Evolutionary conservation across 2,888 invertebrate species (phyloP).

Genomic region (Caenorhabditis sp.): DNA sequence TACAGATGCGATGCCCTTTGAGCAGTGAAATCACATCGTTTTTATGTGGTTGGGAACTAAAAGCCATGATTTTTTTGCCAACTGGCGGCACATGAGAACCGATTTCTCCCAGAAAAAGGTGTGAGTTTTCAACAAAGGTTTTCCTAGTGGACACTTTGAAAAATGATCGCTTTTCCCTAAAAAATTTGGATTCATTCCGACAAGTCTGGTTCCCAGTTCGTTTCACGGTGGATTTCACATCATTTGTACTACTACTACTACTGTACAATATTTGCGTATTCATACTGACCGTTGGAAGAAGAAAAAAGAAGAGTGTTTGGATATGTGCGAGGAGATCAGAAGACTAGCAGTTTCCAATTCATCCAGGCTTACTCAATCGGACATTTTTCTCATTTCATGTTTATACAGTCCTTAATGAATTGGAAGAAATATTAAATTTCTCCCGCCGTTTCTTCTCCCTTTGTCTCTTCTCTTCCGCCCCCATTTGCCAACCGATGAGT

Average conservation of each 20-base stretch:
- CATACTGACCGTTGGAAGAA: not conserved
- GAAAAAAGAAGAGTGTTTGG: not conserved
- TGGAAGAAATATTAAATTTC: conserved; percentile 24
- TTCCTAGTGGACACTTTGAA: no score
- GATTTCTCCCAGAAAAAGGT: no score
- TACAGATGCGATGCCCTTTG: not conserved
- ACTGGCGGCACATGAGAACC: no score
- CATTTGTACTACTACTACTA: no score
- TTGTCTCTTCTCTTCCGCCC: not conserved
- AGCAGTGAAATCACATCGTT: not conserved
- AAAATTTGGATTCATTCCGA: not conserved
- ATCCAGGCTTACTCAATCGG: no score
- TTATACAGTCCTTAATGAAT: no score
- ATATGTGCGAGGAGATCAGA: no score
- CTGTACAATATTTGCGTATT: not conserved
- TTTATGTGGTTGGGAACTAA: not conserved
- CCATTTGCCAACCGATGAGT: conserved; percentile 18
- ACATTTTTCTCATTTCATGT: no score
- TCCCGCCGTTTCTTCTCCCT: not conserved
- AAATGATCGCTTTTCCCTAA: not conserved
- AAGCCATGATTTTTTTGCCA: not conserved
- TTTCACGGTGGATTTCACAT: conserved; percentile 1
- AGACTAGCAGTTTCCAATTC: no score
- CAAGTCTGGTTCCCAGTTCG: not conserved
- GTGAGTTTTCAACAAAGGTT: no score